Evolutionary conservation across 2,113 vertebrate species (phyloP), one percentile per base, ranked within the genome.

Genomic region (Anhinga anhinga): DNA sequence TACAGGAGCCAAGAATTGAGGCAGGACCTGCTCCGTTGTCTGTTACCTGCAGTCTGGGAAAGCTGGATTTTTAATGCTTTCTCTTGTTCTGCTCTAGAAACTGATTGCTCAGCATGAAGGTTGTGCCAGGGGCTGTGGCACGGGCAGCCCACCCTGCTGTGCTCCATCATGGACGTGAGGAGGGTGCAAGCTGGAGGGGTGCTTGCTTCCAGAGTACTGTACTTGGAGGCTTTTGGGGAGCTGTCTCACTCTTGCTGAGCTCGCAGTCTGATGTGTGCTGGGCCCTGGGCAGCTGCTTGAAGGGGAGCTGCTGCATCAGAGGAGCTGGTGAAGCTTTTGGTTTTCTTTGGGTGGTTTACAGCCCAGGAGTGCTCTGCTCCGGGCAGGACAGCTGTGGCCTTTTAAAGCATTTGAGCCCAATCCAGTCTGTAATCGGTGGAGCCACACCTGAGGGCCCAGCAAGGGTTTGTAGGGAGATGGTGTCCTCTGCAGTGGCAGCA

Each of bases 91-190:
- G 59, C 15, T 47, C 13, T 8, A 29, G 44, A 58, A 72, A 47
- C 13, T 25, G 32, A 16, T 34, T 50, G 29, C 53, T 65, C 0
- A 3, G 23, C 44, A 10, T 0, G 1, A 38, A 59, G 44, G 38
- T 49, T 36, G 40, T 62, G n/a, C 52, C 1, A 5, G 27, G 18
- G 32, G 22, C 22, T 66, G 56, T 3, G 3, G 50, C 49, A 42
- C 1, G 4, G 56, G 34, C 50, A 80, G 49, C 55, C 26, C 61
- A 25, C 47, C 36, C 63, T 36, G 56, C 70, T 1, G 1, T 12
- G 5, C 36, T 56, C 36, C 1, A 1, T 27, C 25, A 23, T 16
- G 49, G 62, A 21, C 2, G 13, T 0, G 5, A 58, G 34, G 44
- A 58, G 56, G 20, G 17, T 32, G 36, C 2, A 3, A 25, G 38